Evolutionary conservation across 2,797 vertebrate genomes (phyloP).

Genomic region (Melanotaenia nigrans): DNA sequence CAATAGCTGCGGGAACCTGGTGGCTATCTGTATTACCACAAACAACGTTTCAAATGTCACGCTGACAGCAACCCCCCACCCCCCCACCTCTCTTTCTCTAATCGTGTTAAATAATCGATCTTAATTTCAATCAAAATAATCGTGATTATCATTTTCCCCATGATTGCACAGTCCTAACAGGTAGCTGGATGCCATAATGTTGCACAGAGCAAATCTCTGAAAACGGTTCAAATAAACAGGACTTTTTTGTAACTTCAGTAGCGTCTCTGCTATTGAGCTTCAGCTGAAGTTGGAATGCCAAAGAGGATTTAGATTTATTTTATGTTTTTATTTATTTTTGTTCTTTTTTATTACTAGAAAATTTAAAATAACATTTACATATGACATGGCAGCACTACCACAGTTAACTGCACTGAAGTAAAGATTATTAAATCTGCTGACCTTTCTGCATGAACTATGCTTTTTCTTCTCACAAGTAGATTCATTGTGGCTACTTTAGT

Average conservation of each 20-base stretch:
- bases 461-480: constrained; percentile 6
- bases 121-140: too few species aligned
- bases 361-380: constrained; percentile 9
- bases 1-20: too few species aligned
- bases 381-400: constrained; percentile 3
- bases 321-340: not conserved
- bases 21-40: too few species aligned
- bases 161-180: too few species aligned
- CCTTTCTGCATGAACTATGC: not conserved
- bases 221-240: not conserved
- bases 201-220: not conserved
- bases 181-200: not conserved
- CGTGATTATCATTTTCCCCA: too few species aligned
- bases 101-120: too few species aligned
- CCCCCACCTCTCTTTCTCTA: too few species aligned
- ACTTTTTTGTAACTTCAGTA: constrained; percentile 26
- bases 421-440: constrained; percentile 16
- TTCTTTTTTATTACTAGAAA: not conserved
- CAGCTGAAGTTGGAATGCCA: constrained; percentile 28
- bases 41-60: too few species aligned
- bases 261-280: constrained; percentile 28
- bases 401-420: constrained; percentile 5
- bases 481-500: not conserved
- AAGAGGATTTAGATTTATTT: constrained; percentile 11
- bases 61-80: too few species aligned